Conservation (phyloP, 2,797 vertebrate genomes). For the Gymnothorax javanicus region DNA sequence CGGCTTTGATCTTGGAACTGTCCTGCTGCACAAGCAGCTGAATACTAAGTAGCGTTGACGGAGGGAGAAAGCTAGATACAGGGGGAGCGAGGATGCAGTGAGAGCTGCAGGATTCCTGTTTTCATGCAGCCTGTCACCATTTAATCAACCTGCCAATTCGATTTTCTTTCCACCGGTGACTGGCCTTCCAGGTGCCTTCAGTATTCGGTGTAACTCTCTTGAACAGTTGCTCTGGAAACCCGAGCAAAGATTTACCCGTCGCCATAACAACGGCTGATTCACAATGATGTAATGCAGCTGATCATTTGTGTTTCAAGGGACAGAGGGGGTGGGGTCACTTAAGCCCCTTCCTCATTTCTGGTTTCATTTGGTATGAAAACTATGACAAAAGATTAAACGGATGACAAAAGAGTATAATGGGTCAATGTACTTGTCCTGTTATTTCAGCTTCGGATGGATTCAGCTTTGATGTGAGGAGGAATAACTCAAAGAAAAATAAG, state of each 20-base stretch:
- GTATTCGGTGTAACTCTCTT: constrained; percentile 66
- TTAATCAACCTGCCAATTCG: constrained; percentile 17
- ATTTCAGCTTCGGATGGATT: background rate
- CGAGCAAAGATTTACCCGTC: constrained; percentile 68
- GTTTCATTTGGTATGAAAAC: constrained; percentile 5
- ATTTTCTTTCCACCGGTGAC: constrained; percentile 27
- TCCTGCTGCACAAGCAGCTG: background rate
- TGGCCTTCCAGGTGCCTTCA: constrained; percentile 59
- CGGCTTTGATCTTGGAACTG: background rate
- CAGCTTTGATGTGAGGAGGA: background rate
- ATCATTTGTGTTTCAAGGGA: constrained; percentile 68
- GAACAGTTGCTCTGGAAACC: constrained; percentile 78
- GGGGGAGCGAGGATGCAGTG: background rate
- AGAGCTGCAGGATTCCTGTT: background rate
- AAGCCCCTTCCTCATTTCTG: constrained; percentile 7
- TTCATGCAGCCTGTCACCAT: constrained; percentile 6
- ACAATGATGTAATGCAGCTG: constrained; percentile 66
- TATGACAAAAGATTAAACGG: constrained; percentile 18
- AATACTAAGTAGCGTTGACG: background rate
- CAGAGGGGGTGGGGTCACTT: constrained; percentile 20
- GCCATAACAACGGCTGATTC: constrained; percentile 77
- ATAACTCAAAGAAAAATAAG: background rate
- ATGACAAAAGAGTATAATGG: background rate
- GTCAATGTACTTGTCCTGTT: background rate
- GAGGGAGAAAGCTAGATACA: background rate